phyloP scores from a whole-genome alignment of 2,113 vertebrate species.

The Oreotrochilus melanogaster region DNA sequence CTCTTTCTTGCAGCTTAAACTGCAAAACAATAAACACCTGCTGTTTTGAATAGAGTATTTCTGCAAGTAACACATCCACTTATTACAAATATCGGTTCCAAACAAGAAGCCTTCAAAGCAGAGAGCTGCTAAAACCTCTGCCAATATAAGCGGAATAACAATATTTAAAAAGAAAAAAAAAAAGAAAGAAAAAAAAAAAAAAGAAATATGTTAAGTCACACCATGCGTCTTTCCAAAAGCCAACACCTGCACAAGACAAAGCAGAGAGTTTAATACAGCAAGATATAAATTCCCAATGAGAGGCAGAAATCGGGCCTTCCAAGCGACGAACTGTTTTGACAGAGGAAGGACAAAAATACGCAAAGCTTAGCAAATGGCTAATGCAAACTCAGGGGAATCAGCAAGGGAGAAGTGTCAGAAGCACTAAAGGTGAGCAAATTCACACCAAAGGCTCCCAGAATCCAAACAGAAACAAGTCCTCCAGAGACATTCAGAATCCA shows the following conservation, averaged over 20 bases:
- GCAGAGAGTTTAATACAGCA: slow-evolving; percentile 88
- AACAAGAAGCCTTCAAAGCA: slow-evolving; percentile 83
- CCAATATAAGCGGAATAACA: slow-evolving; percentile 77
- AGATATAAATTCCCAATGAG: slow-evolving; percentile 82
- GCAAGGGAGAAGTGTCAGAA: slow-evolving; percentile 77
- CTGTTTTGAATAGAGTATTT: slow-evolving; percentile 71
- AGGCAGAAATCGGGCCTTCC: slow-evolving; percentile 87
- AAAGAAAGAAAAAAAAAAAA: slow-evolving; percentile 43
- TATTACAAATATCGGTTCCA: slow-evolving; percentile 73
- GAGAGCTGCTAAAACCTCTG: slow-evolving; percentile 83
- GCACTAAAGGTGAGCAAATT: slow-evolving; percentile 74
- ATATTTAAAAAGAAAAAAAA: not conserved
- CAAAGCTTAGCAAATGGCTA: slow-evolving; percentile 86
- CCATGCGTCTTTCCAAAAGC: slow-evolving; percentile 90
- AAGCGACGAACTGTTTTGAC: slow-evolving; percentile 89
- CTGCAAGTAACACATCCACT: slow-evolving; percentile 84
- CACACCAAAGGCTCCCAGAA: slow-evolving; percentile 65
- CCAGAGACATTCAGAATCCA: slow-evolving; percentile 49
- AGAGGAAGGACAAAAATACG: slow-evolving; percentile 86
- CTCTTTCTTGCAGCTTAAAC: slow-evolving; percentile 55
- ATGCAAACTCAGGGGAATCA: slow-evolving; percentile 83
- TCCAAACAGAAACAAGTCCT: slow-evolving; percentile 56
- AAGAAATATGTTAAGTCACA: slow-evolving; percentile 86
- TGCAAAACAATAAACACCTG: slow-evolving; percentile 46
- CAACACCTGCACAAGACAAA: slow-evolving; percentile 91